Evolutionary conservation across 2,797 vertebrate species (phyloP).

Genomic region (Schizothorax lantsangensis): DNA sequence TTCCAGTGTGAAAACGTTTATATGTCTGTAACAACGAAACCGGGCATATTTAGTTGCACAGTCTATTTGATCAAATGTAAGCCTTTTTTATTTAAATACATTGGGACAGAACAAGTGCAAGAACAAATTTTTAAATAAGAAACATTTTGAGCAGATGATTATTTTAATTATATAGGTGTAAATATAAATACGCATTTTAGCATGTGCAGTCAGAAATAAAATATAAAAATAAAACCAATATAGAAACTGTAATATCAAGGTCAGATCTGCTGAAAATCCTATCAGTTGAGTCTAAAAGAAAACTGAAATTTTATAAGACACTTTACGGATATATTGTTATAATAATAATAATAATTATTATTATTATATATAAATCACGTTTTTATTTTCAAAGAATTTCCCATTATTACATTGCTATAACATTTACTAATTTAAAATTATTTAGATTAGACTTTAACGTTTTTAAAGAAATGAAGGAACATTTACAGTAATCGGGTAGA

Average conservation of each 20-base stretch:
- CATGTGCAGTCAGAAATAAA: not conserved
- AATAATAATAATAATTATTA: no score
- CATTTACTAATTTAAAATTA: not conserved
- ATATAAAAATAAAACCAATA: not conserved
- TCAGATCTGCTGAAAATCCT: not conserved
- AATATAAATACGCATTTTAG: not conserved
- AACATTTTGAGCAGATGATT: not conserved
- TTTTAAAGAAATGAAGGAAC: slow-evolving; percentile 4
- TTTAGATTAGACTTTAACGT: slow-evolving; percentile 13
- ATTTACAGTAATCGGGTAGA: not conserved
- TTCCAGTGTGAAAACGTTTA: not conserved
- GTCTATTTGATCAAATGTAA: not conserved
- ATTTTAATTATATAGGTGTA: not conserved
- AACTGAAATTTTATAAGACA: no score
- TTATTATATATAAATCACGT: no score
- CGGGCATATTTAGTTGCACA: not conserved
- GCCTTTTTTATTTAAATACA: not conserved
- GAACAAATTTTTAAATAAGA: not conserved
- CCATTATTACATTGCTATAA: slow-evolving; percentile 5
- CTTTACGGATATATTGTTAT: not conserved
- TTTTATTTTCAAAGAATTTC: not conserved
- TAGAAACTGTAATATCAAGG: not conserved
- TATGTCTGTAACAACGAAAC: not conserved
- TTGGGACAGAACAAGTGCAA: not conserved
- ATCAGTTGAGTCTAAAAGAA: not conserved